phyloP scores from a whole-genome alignment of 2,888 invertebrate genomes.

The Trypoxylon attenuatum region DNA sequence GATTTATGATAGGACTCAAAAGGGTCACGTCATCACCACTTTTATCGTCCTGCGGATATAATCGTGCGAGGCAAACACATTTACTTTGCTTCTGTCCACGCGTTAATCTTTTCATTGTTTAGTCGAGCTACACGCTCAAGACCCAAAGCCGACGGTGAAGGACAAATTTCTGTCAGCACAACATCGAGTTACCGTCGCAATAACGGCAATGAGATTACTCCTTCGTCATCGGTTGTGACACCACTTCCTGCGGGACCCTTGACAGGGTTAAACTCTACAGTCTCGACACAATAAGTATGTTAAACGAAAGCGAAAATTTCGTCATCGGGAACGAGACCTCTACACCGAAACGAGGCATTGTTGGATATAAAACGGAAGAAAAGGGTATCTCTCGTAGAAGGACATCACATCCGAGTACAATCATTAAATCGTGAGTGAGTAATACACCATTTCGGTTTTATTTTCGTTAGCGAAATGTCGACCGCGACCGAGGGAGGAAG shows the following conservation, averaged over 20 bases:
- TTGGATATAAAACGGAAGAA: conserved; percentile 27
- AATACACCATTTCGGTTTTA: conserved; percentile 27
- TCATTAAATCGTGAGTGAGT: conserved; percentile 15
- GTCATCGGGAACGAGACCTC: conserved; percentile 6
- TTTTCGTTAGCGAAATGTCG: conserved; percentile 1
- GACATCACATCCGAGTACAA: conserved; percentile 14
- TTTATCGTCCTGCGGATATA: too few relatives aligned
- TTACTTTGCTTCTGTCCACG: neutral
- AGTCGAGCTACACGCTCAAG: neutral
- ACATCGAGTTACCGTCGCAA: conserved; percentile 37
- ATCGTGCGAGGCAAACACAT: too few relatives aligned
- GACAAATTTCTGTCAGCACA: too few relatives aligned
- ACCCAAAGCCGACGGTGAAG: too few relatives aligned
- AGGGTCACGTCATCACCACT: too few relatives aligned
- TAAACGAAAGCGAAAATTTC: conserved; percentile 27
- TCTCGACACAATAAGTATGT: conserved; percentile 32
- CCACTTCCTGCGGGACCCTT: conserved; percentile 41
- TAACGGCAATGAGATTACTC: conserved; percentile 42
- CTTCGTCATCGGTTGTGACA: conserved; percentile 45
- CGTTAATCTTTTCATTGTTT: neutral
- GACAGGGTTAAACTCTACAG: conserved; percentile 13
- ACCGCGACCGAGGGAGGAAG: neutral
- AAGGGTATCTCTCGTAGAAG: conserved; percentile 7
- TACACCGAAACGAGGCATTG: conserved; percentile 23
- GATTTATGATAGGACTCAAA: too few relatives aligned